Evolutionary conservation across 1,140 invertebrate genomes (phyloP).

Genomic region (Drosophila kepulauana): DNA sequence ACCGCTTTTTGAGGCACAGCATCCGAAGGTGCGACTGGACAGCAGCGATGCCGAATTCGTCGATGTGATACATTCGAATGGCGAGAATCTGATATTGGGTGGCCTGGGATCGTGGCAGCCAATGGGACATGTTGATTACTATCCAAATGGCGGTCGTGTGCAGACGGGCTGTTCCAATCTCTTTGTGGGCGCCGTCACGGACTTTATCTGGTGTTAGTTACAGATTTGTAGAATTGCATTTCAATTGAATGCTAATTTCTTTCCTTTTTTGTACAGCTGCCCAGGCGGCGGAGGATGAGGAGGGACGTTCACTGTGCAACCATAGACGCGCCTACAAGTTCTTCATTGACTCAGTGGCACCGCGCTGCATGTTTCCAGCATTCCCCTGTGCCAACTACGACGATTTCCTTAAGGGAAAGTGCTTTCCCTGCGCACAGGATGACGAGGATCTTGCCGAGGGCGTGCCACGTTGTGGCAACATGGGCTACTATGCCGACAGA

Average conservation of each 20-base stretch:
- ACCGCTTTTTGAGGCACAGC: conserved; percentile 95
- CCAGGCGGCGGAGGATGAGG: conserved; percentile 91
- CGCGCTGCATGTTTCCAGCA: conserved; percentile 94
- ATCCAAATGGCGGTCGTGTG: conserved; percentile 95
- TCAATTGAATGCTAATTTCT: background rate
- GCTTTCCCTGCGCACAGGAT: conserved; percentile 86
- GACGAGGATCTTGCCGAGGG: conserved; percentile 83
- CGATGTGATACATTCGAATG: conserved; percentile 97
- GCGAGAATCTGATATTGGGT: conserved; percentile 93
- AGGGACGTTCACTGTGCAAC: conserved; percentile 95
- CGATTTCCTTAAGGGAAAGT: conserved; percentile 88
- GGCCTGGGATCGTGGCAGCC: conserved; percentile 94
- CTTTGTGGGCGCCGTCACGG: conserved; percentile 95
- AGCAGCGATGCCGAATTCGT: conserved; percentile 95
- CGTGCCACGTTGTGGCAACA: conserved; percentile 91
- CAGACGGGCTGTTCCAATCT: conserved; percentile 94
- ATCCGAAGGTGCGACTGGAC: conserved; percentile 92
- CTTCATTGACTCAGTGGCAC: conserved; percentile 96
- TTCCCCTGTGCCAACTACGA: conserved; percentile 95
- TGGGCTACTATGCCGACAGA: conserved; percentile 96
- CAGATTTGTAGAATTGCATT: background rate
- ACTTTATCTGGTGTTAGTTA: conserved; percentile 94
- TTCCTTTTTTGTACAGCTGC: conserved; percentile 65
- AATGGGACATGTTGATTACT: conserved; percentile 96
- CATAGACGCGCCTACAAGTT: conserved; percentile 96